Base-by-base conservation (phyloP, 2,888 invertebrate species). In the Blastobasis adustella region DNA sequence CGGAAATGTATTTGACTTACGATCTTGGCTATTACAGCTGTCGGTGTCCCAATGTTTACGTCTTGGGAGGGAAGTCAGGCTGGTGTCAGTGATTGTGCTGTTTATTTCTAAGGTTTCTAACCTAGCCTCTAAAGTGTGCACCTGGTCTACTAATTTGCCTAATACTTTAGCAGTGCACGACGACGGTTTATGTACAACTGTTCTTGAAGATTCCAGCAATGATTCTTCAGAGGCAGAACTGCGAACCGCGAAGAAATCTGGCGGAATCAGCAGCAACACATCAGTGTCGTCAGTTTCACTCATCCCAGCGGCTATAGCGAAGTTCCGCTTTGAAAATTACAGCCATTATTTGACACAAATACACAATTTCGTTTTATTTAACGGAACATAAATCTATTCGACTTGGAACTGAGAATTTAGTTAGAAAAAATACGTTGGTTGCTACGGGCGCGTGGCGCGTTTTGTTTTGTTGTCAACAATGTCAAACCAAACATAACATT, bases 211-310 rank as follows among this genome's bases (percentile, higher is more conserved):
- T 56, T 82, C 78, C 49, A 86, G 65, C 36, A 82, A 56, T 6
- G 88, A 86, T 56, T 88, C 84, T 37, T 91, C 90, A 1, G 91
- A 89, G 37, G 90, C 91, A n/a, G 90, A 88, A 49, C 89, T 89
- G 59, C 90, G 83, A n/a, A 92, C 89, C 38, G 90, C 72, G 69
- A 92, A 94, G 66, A 94, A 92, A 76, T 94, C 92, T 9, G 95
- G 95, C 56, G 95, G 94, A 73, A 95, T 94, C 63, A 94, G 79
- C 64, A 96, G 80, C 58, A 96, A 89, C 67, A 94, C 92, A 81
- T 96, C 95, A 5, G 95, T 96, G 82, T 95, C 95, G 90, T 95
- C 95, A 58, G 89, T 89, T 58, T 89, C 89, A 88, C 87, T 89
- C 89, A 89, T 89, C 67, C 81, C 87, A 82, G 61, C 61, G 58